Evolutionary conservation across 2,113 vertebrate species (phyloP).

Genomic region (Psophia crepitans): DNA sequence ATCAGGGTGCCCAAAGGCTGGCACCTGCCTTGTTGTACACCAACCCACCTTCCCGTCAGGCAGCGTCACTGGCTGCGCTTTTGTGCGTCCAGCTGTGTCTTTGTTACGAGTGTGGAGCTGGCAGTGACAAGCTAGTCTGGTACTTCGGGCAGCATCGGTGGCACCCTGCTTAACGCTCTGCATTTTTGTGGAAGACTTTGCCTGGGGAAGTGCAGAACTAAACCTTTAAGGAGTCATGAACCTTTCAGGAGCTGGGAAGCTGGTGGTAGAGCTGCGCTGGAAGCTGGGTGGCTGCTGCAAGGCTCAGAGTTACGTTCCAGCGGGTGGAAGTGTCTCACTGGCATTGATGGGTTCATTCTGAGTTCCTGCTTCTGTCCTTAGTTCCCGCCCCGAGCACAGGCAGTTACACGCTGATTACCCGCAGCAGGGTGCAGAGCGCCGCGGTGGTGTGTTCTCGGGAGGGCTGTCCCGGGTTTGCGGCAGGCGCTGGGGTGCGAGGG

Average conservation of each 20-base stretch:
- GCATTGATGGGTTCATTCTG: background rate
- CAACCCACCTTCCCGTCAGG: constrained; percentile 59
- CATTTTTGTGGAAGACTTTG: background rate
- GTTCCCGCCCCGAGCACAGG: background rate
- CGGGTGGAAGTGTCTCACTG: background rate
- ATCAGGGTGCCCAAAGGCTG: constrained; percentile 66
- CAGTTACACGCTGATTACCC: background rate
- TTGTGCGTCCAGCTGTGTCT: constrained; percentile 61
- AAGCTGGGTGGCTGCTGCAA: background rate
- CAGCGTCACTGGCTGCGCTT: constrained; percentile 45
- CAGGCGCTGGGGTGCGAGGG: background rate
- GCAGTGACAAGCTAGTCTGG: constrained; percentile 44
- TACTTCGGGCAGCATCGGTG: constrained; percentile 26
- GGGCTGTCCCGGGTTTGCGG: background rate
- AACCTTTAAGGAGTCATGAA: background rate
- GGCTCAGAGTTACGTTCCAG: background rate
- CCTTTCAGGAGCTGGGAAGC: background rate
- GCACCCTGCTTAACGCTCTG: constrained; percentile 57
- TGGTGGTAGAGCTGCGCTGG: background rate
- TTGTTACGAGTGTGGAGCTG: constrained; percentile 46
- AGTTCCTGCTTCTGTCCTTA: background rate
- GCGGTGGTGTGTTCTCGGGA: background rate
- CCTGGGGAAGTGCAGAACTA: background rate
- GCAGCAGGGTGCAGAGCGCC: constrained; percentile 11
- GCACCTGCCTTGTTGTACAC: constrained; percentile 67